Evolutionary conservation across 2,113 vertebrate species (phyloP), one percentile per base, ranked within the genome.

Genomic region (Centrocercus urophasianus): DNA sequence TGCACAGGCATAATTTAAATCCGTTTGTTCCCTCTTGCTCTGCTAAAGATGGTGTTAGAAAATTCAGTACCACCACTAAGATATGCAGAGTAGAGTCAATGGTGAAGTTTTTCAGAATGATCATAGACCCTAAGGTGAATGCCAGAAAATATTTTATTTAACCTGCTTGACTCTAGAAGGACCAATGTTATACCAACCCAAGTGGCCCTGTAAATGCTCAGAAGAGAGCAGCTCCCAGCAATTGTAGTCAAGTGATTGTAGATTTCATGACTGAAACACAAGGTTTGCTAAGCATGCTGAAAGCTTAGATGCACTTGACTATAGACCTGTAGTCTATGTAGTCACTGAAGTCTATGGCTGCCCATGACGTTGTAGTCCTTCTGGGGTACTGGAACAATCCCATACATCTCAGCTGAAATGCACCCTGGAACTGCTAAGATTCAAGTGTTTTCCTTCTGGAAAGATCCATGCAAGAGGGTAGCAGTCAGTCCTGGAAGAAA

Each of bases 391-490:
- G 32, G 30, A 56, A 63, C 69, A 81, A 11, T 17, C 15, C 10
- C 50, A n/a, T 11, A 28, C 15, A 57, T 12, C 5, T 1, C 25
- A 88, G 40, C 9, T 20, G 59, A 85, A 73, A 73, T 5, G 40
- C 18, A 63, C 15, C 10, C 2, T 8, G 42, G 22, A 43, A 15
- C 22, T 32, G 11, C 60, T 63, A 72, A 59, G n/a, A 54, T 21
- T 21, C 0, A 2, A 86, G 34, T 32, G 16, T 30, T 80, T 64
- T 56, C 27, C 65, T 79, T 24, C 76, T 64, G 50, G 13, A 47
- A 43, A 67, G 38, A 71, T 47, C 9, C 32, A 27, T 0, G 6
- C 0, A 0, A n/a, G 77, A 52, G 86, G 25, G 40, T 10, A 40
- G n/a, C 77, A 61, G 40, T n/a, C 32, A 54, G 14, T 45, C 72